phyloP scores from a whole-genome alignment of 2,888 invertebrate species.

The Oasisia sp. region DNA sequence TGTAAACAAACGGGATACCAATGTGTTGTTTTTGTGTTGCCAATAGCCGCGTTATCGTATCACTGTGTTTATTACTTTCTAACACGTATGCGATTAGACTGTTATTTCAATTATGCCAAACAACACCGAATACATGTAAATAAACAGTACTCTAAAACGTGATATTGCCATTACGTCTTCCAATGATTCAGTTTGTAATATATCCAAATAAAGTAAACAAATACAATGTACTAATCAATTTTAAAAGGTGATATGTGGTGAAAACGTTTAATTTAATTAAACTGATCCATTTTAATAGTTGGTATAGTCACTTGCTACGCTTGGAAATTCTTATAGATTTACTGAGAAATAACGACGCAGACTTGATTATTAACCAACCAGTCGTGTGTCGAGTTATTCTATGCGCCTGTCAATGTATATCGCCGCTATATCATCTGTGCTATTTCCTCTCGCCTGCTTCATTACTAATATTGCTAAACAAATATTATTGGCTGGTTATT shows the following conservation, averaged over 20 bases:
- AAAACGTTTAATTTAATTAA: neutral
- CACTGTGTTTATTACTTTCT: neutral
- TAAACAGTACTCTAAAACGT: neutral
- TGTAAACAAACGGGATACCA: neutral
- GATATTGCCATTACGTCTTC: neutral
- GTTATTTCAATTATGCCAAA: neutral
- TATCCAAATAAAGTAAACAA: neutral
- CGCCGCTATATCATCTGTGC: neutral
- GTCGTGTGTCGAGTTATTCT: neutral
- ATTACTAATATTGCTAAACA: slow-evolving; percentile 10
- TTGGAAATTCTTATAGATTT: neutral
- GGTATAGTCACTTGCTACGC: neutral
- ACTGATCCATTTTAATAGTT: neutral
- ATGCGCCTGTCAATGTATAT: neutral
- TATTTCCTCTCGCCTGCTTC: neutral
- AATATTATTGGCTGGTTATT: slow-evolving; percentile 10
- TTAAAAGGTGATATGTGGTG: neutral
- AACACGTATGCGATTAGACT: slow-evolving; percentile 7
- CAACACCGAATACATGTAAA: neutral
- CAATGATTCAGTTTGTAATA: neutral
- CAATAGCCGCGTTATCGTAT: neutral
- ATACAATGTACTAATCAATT: neutral
- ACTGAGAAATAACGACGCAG: neutral
- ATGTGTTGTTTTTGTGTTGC: slow-evolving; percentile 17
- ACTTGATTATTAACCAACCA: neutral